These are phyloP conservation scores for Cyphotilapia sp. DNA, from an alignment of 2,113 vertebrate species.

Conservation along the genomic window DNA sequence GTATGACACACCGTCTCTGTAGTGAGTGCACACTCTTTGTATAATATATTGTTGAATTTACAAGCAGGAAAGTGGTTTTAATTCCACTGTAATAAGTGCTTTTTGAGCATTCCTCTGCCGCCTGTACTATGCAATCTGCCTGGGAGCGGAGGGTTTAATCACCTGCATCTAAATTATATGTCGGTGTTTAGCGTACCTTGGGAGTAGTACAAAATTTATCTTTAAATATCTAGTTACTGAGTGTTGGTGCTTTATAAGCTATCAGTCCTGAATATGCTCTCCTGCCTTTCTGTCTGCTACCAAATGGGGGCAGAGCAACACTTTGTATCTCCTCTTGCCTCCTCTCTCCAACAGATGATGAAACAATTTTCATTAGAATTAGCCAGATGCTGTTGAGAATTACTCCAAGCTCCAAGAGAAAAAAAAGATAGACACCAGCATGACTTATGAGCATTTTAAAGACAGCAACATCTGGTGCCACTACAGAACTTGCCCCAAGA, in stretches of 20 bases:
- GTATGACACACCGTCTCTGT: not conserved
- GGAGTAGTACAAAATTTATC: not conserved
- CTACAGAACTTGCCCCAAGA: constrained; percentile 3
- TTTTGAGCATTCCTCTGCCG: not conserved
- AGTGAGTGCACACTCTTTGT: not conserved
- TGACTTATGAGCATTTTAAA: constrained; percentile 36
- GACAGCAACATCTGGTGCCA: constrained; percentile 48
- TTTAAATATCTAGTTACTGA: not conserved
- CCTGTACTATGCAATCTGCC: not conserved
- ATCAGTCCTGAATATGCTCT: not conserved
- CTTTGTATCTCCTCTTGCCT: not conserved
- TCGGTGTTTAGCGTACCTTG: not conserved
- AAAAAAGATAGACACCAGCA: not conserved
- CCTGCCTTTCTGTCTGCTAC: constrained; percentile 3
- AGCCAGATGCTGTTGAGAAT: constrained; percentile 28
- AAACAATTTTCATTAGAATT: constrained; percentile 34
- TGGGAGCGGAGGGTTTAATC: not conserved
- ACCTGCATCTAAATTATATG: not conserved
- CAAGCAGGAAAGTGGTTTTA: not conserved
- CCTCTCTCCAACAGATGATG: constrained; percentile 4
- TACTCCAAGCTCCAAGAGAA: not conserved
- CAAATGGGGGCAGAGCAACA: constrained; percentile 59
- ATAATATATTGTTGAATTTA: not conserved
- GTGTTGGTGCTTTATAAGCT: not conserved
- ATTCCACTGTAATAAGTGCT: not conserved